phyloP scores from a whole-genome alignment of 2,113 vertebrate genomes.

The Petromus typicus region DNA sequence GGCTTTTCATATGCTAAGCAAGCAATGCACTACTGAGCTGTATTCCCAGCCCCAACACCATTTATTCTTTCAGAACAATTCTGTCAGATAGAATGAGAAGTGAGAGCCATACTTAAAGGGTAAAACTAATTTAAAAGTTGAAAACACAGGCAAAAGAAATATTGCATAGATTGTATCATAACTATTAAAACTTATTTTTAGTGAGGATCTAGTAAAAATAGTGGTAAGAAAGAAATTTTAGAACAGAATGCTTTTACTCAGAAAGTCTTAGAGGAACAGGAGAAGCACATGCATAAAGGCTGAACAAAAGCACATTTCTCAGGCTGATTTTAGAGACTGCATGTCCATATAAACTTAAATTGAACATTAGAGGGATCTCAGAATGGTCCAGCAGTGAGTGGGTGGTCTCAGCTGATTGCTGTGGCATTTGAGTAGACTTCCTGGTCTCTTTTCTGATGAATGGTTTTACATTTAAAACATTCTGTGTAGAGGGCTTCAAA shows the following conservation, averaged over 20 bases:
- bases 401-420: background rate
- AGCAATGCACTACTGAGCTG: background rate
- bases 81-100: background rate
- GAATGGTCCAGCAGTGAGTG: background rate
- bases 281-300: background rate
- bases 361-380: background rate
- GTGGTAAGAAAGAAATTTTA: background rate
- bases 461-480: background rate
- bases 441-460: background rate
- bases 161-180: background rate
- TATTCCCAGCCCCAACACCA: background rate
- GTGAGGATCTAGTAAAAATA: background rate
- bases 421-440: background rate
- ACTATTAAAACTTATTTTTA: background rate
- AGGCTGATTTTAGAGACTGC: background rate
- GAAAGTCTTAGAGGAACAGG: background rate
- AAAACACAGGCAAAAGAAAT: background rate
- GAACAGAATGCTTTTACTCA: background rate
- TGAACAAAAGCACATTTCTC: background rate
- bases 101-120: background rate
- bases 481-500: background rate
- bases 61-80: background rate
- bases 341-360: background rate
- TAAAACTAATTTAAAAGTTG: conserved; percentile 13
- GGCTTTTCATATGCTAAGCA: background rate